These are phyloP conservation scores for Malthinus seriepunctatus DNA, from an alignment of 2,888 invertebrate genomes.

Conservation along the genomic window DNA sequence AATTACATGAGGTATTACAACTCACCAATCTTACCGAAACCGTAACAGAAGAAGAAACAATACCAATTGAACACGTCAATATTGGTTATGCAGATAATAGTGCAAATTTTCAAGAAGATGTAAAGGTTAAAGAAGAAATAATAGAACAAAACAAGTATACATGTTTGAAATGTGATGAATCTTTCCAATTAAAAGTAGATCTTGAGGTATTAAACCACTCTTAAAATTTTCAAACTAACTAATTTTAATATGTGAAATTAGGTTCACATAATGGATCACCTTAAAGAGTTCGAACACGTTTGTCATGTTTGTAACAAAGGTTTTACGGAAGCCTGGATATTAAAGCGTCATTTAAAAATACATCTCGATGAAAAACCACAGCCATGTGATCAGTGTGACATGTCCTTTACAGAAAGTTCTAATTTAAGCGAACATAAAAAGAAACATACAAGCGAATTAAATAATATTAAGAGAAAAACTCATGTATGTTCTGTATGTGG, in stretches of 20 bases:
- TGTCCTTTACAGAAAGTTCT: conserved; percentile 57
- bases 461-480: conserved; percentile 54
- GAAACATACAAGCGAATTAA: conserved; percentile 56
- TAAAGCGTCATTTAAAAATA: conserved; percentile 55
- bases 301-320: conserved; percentile 53
- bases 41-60: conserved; percentile 43
- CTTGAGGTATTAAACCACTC: conserved; percentile 50
- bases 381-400: conserved; percentile 56
- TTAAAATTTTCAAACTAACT: too few species aligned
- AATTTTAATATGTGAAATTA: conserved; percentile 30
- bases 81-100: conserved; percentile 35
- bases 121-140: conserved; percentile 19
- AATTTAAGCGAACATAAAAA: conserved; percentile 57
- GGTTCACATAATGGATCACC: conserved; percentile 55
- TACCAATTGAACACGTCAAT: conserved; percentile 43
- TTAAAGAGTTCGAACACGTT: conserved; percentile 49
- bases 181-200: conserved; percentile 52
- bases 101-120: conserved; percentile 19
- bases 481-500: conserved; percentile 57
- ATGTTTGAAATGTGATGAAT: conserved; percentile 50
- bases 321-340: conserved; percentile 52
- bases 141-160: conserved; percentile 45
- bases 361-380: conserved; percentile 56
- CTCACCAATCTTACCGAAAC: conserved; percentile 44
- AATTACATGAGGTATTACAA: conserved; percentile 48